Evolutionary conservation across 2,113 vertebrate species (phyloP).

Genomic region (Calidris pygmaea): DNA sequence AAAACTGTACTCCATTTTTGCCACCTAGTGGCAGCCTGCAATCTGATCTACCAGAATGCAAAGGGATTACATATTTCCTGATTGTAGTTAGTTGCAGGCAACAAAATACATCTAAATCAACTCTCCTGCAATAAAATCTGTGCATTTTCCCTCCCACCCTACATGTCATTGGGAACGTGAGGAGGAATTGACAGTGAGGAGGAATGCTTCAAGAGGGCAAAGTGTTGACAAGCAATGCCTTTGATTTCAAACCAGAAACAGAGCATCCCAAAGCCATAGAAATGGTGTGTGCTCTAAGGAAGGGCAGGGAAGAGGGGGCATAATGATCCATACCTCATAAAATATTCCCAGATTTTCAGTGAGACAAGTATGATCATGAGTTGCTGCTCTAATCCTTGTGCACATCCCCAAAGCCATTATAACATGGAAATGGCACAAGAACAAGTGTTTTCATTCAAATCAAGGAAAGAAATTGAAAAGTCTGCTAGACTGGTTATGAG

Average conservation of each 20-base stretch:
- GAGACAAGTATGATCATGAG: background rate
- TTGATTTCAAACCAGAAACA: background rate
- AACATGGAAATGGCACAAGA: background rate
- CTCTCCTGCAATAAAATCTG: background rate
- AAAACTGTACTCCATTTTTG: background rate
- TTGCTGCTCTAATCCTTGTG: background rate
- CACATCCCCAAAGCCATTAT: background rate
- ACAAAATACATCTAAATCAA: background rate
- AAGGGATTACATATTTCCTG: background rate
- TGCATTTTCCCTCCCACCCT: background rate
- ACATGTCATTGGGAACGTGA: background rate
- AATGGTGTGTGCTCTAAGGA: background rate
- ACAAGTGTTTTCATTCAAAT: background rate
- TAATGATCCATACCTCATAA: background rate
- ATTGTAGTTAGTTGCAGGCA: background rate
- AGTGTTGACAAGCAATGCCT: background rate
- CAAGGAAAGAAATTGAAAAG: background rate
- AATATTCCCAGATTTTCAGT: background rate
- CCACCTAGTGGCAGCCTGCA: background rate
- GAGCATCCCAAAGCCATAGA: background rate
- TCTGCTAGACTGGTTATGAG: background rate
- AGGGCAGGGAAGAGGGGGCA: rapidly evolving
- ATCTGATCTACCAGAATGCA: background rate
- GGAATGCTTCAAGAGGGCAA: background rate
- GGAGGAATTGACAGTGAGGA: background rate